phyloP scores from a whole-genome alignment of 2,888 invertebrate species.

The Bellardia bayeri region DNA sequence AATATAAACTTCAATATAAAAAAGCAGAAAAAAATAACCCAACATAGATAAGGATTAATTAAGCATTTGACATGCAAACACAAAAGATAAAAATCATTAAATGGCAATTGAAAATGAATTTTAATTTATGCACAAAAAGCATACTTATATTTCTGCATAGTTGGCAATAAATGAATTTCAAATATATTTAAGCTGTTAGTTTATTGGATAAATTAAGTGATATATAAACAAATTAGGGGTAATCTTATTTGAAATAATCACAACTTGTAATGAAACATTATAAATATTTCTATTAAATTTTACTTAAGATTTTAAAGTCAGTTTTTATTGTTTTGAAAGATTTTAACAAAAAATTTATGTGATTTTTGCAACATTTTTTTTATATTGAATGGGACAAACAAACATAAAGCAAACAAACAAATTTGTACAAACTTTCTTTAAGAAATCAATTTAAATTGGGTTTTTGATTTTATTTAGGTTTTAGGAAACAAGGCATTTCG shows the following conservation, averaged over 20 bases:
- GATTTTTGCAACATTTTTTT: too few relatives aligned
- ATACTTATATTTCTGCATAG: neutral
- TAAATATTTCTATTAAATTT: too few relatives aligned
- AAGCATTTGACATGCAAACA: conserved; percentile 37
- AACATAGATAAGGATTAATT: conserved; percentile 56
- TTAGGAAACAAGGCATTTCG: too few relatives aligned
- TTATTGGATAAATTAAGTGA: neutral
- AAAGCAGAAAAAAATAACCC: neutral
- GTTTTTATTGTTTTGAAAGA: too few relatives aligned
- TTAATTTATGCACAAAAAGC: conserved; percentile 21
- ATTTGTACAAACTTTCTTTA: too few relatives aligned
- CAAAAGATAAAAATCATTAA: conserved; percentile 39
- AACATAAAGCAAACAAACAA: too few relatives aligned
- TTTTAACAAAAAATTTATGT: too few relatives aligned
- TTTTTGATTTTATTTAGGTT: too few relatives aligned
- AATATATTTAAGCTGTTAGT: too few relatives aligned
- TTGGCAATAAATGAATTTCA: neutral
- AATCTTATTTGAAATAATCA: neutral
- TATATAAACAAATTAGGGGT: neutral
- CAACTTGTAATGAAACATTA: neutral
- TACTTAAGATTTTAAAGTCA: too few relatives aligned
- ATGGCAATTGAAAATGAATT: conserved; percentile 49
- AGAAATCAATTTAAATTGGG: too few relatives aligned
- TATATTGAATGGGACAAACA: too few relatives aligned
- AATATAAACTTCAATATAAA: neutral